Percentiles rank a stretch among this genome's conserved stretches.
These are phyloP conservation scores for Andrena hattorfiana DNA, from an alignment of 2,888 invertebrate genomes.

Conservation along the genomic window DNA sequence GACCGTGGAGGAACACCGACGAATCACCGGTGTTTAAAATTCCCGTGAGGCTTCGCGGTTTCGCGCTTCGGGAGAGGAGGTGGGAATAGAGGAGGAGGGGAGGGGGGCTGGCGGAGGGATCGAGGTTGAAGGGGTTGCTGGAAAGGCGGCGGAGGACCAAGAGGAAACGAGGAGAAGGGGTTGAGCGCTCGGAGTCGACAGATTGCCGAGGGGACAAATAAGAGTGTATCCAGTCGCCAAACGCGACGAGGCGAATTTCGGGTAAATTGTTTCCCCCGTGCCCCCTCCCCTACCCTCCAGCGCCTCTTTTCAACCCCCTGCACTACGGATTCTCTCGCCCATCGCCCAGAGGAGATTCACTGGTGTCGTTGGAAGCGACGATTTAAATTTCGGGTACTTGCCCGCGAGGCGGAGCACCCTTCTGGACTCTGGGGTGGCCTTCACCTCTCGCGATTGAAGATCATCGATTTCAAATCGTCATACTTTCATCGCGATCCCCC, in stretches of 20 bases:
- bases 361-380: constrained; percentile 68
- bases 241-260: constrained; percentile 82
- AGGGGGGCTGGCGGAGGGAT: constrained; percentile 60
- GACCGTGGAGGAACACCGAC: constrained; percentile 66
- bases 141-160: constrained; percentile 62
- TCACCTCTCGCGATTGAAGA: constrained; percentile 46
- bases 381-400: constrained; percentile 71
- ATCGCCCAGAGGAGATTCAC: constrained; percentile 67
- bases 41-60: constrained; percentile 79
- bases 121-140: constrained; percentile 62
- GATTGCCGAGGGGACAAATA: constrained; percentile 82
- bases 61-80: constrained; percentile 66
- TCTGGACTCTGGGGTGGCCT: constrained; percentile 46
- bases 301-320: constrained; percentile 47
- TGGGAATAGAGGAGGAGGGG: constrained; percentile 58
- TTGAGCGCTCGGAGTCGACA: constrained; percentile 78
- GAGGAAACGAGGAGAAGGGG: constrained; percentile 73
- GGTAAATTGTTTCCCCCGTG: constrained; percentile 82
- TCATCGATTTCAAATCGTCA: constrained; percentile 55
- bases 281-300: constrained; percentile 45
- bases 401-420: constrained; percentile 56
- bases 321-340: constrained; percentile 63
- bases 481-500: constrained; percentile 15
- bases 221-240: constrained; percentile 81
- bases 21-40: constrained; percentile 81